Conservation (phyloP, 2,797 vertebrate species). For the Odontamblyopus lacepedii region DNA sequence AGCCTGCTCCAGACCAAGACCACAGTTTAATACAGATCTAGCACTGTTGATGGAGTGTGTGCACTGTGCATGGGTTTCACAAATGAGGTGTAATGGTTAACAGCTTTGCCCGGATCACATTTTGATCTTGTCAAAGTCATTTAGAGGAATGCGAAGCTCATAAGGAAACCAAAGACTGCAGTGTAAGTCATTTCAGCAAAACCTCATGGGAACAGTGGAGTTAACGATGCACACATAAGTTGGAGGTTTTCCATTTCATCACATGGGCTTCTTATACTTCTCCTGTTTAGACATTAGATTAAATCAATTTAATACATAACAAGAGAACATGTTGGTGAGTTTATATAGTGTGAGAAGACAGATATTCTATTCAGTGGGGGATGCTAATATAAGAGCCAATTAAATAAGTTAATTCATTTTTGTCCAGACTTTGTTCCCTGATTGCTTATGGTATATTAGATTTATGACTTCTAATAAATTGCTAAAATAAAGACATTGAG, state of each 20-base stretch:
- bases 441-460: not conserved
- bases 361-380: not conserved
- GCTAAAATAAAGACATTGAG: not conserved
- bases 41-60: conserved; percentile 53
- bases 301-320: not conserved
- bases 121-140: conserved; percentile 43
- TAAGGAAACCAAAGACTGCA: conserved; percentile 31
- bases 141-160: conserved; percentile 45
- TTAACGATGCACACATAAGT: conserved; percentile 18
- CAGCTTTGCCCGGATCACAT: conserved; percentile 46
- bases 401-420: not conserved
- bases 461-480: not conserved
- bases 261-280: conserved; percentile 16
- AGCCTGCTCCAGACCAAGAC: conserved; percentile 39
- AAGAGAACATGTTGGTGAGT: not conserved
- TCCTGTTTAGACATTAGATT: not conserved
- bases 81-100: conserved; percentile 52
- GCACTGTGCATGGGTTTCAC: conserved; percentile 37
- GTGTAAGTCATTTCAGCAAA: conserved; percentile 29
- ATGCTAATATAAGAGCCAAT: not conserved
- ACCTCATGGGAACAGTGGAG: conserved; percentile 18
- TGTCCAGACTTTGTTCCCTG: not conserved
- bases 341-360: not conserved
- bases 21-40: conserved; percentile 59
- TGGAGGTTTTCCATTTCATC: conserved; percentile 24